Evolutionary conservation across 37 sponge, comb jelly and placozoan genomes (phyloP).

Genomic region (Geodia barretti): DNA sequence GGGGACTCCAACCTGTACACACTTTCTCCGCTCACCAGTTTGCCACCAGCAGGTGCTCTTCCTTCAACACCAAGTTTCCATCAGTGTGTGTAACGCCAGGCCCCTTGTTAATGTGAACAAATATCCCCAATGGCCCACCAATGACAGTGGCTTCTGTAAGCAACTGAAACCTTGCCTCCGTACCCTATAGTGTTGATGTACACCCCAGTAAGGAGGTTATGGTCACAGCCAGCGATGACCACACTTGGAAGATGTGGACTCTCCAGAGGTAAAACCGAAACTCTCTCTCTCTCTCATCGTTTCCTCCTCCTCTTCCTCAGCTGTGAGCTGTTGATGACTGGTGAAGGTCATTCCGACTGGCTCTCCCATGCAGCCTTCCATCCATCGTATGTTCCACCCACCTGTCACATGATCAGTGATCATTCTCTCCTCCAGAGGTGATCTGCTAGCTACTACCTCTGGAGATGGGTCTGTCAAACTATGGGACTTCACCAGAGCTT

Average conservation of each 20-base stretch:
- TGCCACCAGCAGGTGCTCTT: conserved; percentile 43
- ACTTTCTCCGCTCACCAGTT: conserved; percentile 63
- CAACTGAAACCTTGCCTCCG: background rate
- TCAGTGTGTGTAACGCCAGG: too few species aligned
- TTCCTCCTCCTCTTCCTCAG: conserved; percentile 6
- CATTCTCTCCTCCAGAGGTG: conserved; percentile 40
- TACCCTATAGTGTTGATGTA: conserved; percentile 19
- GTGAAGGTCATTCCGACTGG: conserved; percentile 94
- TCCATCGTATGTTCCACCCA: conserved; percentile 27
- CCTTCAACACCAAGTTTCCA: too few species aligned
- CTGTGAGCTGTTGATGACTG: conserved; percentile 81
- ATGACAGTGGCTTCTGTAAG: too few species aligned
- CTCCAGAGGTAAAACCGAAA: conserved; percentile 46
- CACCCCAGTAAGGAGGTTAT: conserved; percentile 81
- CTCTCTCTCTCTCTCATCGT: background rate
- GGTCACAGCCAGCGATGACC: conserved; percentile 94
- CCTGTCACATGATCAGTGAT: background rate
- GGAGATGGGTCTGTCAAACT: conserved; percentile 93
- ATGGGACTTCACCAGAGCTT: conserved; percentile 78
- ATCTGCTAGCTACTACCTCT: conserved; percentile 76
- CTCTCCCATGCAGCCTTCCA: conserved; percentile 64
- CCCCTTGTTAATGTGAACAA: too few species aligned
- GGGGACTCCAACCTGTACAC: conserved; percentile 49
- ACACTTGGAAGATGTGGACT: conserved; percentile 93
- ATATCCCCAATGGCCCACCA: too few species aligned